These are phyloP conservation scores for Limonius californicus DNA, from an alignment of 1,140 invertebrate species.

Conservation along the genomic window DNA sequence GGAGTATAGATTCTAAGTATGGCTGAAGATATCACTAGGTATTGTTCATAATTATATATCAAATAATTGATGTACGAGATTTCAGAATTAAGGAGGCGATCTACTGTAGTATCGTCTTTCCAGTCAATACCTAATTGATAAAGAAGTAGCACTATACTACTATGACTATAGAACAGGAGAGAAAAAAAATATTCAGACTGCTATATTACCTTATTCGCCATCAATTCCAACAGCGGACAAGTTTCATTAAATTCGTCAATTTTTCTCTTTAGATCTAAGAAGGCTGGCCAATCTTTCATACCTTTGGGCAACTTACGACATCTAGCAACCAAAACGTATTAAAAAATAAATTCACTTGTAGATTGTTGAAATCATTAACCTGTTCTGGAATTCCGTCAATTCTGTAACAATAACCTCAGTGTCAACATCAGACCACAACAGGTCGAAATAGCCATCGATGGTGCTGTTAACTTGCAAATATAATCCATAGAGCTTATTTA, in stretches of 20 bases:
- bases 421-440: conserved; percentile 78
- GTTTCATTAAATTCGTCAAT: conserved; percentile 89
- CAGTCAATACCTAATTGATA: too few relatives aligned
- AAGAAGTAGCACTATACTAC: not conserved
- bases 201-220: conserved; percentile 77
- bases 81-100: too few relatives aligned
- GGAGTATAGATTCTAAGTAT: too few relatives aligned
- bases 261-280: conserved; percentile 78
- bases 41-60: too few relatives aligned
- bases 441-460: conserved; percentile 81
- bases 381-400: conserved; percentile 76
- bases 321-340: conserved; percentile 43
- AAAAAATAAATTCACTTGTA: too few relatives aligned
- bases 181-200: not conserved
- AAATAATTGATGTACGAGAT: too few relatives aligned
- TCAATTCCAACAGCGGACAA: conserved; percentile 80
- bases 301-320: conserved; percentile 75
- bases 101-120: too few relatives aligned
- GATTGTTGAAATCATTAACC: too few relatives aligned
- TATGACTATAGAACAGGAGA: too few relatives aligned
- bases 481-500: conserved; percentile 78
- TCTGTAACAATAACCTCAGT: conserved; percentile 78
- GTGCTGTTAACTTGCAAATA: conserved; percentile 78
- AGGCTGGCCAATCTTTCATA: conserved; percentile 87
- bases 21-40: too few relatives aligned